phyloP scores from a whole-genome alignment of 2,888 invertebrate genomes.

The Geophilus truncorum region DNA sequence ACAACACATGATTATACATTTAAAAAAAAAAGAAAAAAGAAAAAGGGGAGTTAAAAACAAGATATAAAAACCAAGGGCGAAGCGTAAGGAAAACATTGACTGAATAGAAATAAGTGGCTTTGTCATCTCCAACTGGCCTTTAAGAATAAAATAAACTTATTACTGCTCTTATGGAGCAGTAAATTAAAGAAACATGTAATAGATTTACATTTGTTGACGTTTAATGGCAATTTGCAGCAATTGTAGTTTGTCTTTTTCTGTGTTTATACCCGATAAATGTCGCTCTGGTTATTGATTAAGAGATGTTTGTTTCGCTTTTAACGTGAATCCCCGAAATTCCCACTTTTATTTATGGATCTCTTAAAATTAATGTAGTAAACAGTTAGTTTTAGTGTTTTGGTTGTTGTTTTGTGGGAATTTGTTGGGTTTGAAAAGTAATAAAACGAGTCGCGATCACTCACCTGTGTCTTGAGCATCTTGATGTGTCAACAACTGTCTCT shows the following conservation, averaged over 20 bases:
- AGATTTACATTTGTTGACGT: background rate
- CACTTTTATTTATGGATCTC: background rate
- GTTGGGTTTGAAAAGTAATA: background rate
- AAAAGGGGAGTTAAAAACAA: background rate
- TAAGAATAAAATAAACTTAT: background rate
- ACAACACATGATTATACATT: background rate
- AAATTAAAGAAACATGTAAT: background rate
- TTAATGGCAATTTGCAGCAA: background rate
- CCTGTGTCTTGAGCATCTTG: background rate
- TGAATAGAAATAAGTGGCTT: background rate
- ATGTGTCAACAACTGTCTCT: background rate
- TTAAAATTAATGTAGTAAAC: background rate
- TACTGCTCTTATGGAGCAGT: background rate
- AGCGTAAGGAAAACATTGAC: background rate
- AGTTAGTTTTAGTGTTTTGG: background rate
- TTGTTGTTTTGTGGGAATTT: background rate
- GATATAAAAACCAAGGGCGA: slow-evolving; percentile 7
- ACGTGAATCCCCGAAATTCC: background rate
- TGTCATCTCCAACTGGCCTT: background rate
- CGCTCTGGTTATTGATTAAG: background rate
- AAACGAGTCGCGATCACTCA: background rate
- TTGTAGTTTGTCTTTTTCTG: background rate
- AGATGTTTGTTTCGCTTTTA: background rate
- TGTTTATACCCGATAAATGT: background rate
- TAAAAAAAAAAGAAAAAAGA: background rate